Evolutionary conservation across 2,797 vertebrate species (phyloP).

Genomic region (Odontamblyopus lacepedii): DNA sequence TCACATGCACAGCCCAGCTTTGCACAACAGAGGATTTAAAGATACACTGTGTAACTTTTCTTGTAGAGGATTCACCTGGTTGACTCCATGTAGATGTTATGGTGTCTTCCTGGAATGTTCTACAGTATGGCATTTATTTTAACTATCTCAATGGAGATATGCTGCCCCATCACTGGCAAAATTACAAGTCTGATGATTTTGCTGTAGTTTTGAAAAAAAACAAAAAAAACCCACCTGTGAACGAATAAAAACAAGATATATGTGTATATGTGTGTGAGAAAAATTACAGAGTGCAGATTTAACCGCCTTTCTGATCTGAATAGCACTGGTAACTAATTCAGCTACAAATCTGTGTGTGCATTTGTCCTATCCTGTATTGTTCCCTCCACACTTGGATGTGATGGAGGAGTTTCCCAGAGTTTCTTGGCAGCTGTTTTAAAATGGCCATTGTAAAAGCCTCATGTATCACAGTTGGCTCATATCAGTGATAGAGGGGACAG

Average conservation of each 20-base stretch:
- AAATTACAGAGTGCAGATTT: neutral
- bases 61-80: too few species aligned
- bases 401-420: conserved; percentile 48
- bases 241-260: too few species aligned
- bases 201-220: too few species aligned
- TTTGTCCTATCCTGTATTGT: conserved; percentile 29
- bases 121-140: too few species aligned
- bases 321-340: neutral
- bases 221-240: too few species aligned
- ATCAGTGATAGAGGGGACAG: conserved; percentile 41
- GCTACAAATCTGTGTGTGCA: conserved; percentile 12
- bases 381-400: conserved; percentile 28
- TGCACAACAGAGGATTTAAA: neutral
- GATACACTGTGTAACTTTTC: too few species aligned
- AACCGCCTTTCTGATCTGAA: neutral
- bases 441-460: conserved; percentile 29
- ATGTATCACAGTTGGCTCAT: conserved; percentile 43
- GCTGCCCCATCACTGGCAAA: too few species aligned
- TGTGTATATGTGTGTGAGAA: too few species aligned
- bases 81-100: too few species aligned
- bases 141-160: too few species aligned
- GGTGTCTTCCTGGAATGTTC: too few species aligned
- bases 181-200: too few species aligned
- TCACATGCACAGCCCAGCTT: neutral
- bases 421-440: conserved; percentile 46